Evolutionary conservation across 2,797 vertebrate species (phyloP).

Genomic region (Chaunax sp.): DNA sequence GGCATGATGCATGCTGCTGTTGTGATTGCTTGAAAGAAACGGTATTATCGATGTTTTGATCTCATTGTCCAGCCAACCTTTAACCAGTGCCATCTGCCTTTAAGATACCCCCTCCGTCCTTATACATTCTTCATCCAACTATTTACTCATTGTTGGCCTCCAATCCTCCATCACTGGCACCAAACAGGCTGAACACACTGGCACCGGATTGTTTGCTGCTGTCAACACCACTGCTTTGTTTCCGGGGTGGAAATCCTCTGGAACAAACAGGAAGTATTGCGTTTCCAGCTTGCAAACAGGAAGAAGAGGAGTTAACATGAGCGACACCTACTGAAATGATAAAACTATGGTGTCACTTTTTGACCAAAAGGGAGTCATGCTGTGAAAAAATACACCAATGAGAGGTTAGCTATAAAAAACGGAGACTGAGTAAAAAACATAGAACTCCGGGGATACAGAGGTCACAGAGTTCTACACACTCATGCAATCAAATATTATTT

Average conservation of each 20-base stretch:
- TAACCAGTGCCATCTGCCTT: constrained; percentile 15
- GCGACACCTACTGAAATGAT: neutral
- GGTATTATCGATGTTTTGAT: constrained; percentile 1
- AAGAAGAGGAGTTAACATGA: neutral
- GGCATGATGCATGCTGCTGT: neutral
- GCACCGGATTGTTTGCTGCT: constrained; percentile 11
- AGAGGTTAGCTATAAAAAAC: neutral
- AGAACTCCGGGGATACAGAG: neutral
- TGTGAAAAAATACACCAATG: neutral
- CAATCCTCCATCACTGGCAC: constrained; percentile 27
- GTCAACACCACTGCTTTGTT: constrained; percentile 7
- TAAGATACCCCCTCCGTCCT: constrained; percentile 2
- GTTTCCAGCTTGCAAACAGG: neutral
- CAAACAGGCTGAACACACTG: constrained; percentile 30
- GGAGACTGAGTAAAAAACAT: constrained; percentile 28
- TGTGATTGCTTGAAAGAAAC: neutral
- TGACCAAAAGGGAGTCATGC: neutral
- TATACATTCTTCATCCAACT: neutral
- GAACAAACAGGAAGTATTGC: constrained; percentile 15
- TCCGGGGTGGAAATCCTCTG: neutral
- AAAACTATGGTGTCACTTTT: neutral
- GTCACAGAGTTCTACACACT: constrained; percentile 14
- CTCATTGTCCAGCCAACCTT: neutral
- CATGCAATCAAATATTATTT: constrained; percentile 47
- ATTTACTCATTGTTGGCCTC: constrained; percentile 27